Percentiles rank a stretch among this genome's conserved stretches.
phyloP scores from a whole-genome alignment of 2,113 vertebrate species.

The Ammodytes dubius region DNA sequence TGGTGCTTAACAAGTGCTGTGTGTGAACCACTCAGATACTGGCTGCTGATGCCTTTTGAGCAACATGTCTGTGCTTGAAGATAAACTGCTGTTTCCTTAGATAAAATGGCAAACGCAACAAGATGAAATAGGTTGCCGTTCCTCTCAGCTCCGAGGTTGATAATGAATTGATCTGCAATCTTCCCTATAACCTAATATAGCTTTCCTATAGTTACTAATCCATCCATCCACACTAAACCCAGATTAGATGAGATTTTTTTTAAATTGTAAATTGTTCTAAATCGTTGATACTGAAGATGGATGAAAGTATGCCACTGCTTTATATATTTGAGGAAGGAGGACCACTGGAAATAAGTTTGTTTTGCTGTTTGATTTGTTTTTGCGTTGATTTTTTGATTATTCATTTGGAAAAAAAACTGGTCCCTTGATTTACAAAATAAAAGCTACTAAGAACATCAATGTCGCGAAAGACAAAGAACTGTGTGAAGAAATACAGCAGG shows the following conservation, averaged over 20 bases:
- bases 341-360: background rate
- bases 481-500: background rate
- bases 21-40: background rate
- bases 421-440: background rate
- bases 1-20: background rate
- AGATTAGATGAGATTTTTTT: slow-evolving; percentile 13
- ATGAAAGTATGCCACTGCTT: slow-evolving; percentile 15
- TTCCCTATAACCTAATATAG: slow-evolving; percentile 23
- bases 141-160: background rate
- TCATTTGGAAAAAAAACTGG: background rate
- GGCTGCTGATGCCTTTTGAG: background rate
- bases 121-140: background rate
- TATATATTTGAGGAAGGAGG: slow-evolving; percentile 1
- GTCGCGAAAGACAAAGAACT: background rate
- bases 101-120: background rate
- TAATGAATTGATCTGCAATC: slow-evolving; percentile 46
- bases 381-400: slow-evolving; percentile 12
- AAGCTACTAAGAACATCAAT: slow-evolving; percentile 8
- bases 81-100: background rate
- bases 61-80: background rate
- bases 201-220: slow-evolving; percentile 19
- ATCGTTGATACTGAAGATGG: background rate
- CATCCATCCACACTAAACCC: slow-evolving; percentile 14
- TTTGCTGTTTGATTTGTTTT: slow-evolving; percentile 4
- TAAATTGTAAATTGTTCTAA: background rate